phyloP scores from a whole-genome alignment of 1,140 invertebrate genomes.

The Bombus breviceps region DNA sequence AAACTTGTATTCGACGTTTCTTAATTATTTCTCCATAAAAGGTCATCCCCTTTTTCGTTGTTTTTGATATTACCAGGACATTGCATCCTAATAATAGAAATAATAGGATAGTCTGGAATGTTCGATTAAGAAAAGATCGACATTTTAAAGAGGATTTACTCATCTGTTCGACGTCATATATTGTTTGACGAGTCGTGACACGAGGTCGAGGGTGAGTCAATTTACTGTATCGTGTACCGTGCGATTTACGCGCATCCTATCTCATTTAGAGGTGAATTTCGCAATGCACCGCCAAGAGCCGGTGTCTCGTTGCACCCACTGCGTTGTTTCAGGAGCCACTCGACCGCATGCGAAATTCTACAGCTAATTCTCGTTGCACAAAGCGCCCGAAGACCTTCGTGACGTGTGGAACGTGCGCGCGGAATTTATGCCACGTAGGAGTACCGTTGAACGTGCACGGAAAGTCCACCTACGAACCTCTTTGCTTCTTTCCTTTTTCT shows the following conservation, averaged over 20 bases:
- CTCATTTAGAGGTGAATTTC: neutral
- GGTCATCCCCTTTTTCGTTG: neutral
- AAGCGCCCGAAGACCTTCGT: neutral
- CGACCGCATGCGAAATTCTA: slow-evolving; percentile 14
- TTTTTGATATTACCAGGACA: too few relatives aligned
- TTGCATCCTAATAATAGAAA: neutral
- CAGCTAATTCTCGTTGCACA: neutral
- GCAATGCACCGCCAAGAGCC: too few relatives aligned
- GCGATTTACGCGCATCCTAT: neutral
- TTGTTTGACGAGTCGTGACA: neutral
- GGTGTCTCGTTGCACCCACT: neutral
- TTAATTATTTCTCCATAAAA: neutral
- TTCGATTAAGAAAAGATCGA: neutral
- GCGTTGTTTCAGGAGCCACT: neutral
- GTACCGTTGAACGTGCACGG: neutral
- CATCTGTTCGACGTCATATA: neutral
- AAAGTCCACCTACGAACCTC: neutral
- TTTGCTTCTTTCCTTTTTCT: too few relatives aligned
- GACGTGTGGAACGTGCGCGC: neutral
- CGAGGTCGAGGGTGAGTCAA: neutral
- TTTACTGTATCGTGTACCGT: neutral
- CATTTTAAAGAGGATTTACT: neutral
- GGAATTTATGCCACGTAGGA: neutral
- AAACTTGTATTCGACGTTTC: neutral
- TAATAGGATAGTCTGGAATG: too few relatives aligned